Base-by-base conservation (phyloP, 1,140 invertebrate genomes). In the Portunus trituberculatus region DNA sequence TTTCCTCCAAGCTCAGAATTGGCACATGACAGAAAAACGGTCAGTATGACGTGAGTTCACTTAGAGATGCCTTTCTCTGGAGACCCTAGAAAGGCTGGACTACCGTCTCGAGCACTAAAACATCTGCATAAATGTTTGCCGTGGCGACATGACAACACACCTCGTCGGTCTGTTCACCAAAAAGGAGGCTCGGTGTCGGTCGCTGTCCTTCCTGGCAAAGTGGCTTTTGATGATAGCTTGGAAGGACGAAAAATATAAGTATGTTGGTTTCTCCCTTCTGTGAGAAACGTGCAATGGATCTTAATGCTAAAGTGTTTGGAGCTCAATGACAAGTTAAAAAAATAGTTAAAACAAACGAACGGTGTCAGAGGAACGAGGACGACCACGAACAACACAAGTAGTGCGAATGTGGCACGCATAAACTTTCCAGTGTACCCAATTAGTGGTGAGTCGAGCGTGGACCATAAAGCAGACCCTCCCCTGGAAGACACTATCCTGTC, bases 401-500 rank as follows among this genome's bases (percentile, higher is more conserved):
- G 91, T 76, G 16, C 76, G 67, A 48, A 84, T 45, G 45, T 46
- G 76, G 82, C 91, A 83, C 48, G 39, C 91, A 93, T 93, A 84
- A 93, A 93, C 76, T 84, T 93, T 93, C 91, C 91, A 86, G 67
- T 86, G 67, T 93, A 93, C 67, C 91, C 91, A 93, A 93, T 93
- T 93, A 93, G 91, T 31, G 91, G 91, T 84, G 91, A 93, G 82
- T 16, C 52, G 39, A 39, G 76, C 32, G 91, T 28, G 82, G 91
- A 45, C 76, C 91, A 84, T 84, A 83, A 82, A 93, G 16, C 76
- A 16, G 32, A 46, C 46, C 89, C 89, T 76, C 67, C 67, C 67
- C 6, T 76, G 67, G 2, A 76, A 76, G 67, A 76, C 67, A 76
- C 20, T 76, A 20, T n/a, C 52, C 89, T 91, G 28, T 48, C 86